Conservation (phyloP, 35 echinoderm and acorn worm species). For the Acanthaster planci region DNA sequence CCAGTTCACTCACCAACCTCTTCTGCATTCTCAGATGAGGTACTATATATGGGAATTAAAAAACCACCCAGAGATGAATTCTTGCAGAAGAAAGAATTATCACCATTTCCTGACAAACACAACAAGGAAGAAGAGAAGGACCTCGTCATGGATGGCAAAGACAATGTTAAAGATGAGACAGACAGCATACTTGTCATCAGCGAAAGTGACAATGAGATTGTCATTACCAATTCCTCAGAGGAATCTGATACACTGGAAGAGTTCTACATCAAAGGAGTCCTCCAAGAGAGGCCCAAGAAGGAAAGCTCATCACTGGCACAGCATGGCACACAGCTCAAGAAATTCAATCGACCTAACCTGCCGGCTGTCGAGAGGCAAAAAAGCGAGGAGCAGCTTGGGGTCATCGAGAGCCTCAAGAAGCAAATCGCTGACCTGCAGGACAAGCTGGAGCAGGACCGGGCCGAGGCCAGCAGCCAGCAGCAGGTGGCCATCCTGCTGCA, state of each 20-base stretch:
- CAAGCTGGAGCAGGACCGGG: background rate
- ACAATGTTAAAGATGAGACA: background rate
- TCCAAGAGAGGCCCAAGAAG: background rate
- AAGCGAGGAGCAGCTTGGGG: slow-evolving; percentile 16
- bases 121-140: too few relatives aligned
- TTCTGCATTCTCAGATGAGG: background rate
- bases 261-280: background rate
- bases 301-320: too few relatives aligned
- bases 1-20: too few relatives aligned
- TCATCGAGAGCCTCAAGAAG: background rate
- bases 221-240: background rate
- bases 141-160: too few relatives aligned
- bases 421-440: background rate
- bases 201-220: background rate
- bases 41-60: too few relatives aligned
- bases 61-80: too few relatives aligned
- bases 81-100: too few relatives aligned
- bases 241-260: background rate
- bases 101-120: too few relatives aligned
- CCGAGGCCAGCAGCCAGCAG: background rate
- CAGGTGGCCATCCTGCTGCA: background rate
- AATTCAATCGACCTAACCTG: too few relatives aligned
- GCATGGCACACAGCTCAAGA: too few relatives aligned
- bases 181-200: background rate
- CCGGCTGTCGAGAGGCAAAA: background rate